Evolutionary conservation across 2,888 invertebrate species (phyloP).

Genomic region (Pollenia amentaria): DNA sequence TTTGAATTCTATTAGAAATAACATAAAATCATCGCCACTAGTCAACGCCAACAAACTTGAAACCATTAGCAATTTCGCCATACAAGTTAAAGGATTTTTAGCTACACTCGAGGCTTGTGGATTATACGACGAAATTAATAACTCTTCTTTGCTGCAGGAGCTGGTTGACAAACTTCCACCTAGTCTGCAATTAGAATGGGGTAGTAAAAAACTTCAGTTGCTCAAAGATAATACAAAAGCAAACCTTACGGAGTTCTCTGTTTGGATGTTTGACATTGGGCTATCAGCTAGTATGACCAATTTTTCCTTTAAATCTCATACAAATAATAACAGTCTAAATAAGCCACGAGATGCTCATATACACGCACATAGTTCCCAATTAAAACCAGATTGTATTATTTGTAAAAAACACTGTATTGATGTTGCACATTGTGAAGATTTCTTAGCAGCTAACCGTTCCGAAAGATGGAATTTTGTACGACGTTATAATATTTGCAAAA

Average conservation of each 20-base stretch:
- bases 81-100: conserved; percentile 48
- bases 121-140: conserved; percentile 49
- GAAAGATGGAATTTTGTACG: conserved; percentile 43
- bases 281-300: conserved; percentile 37
- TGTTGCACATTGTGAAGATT: conserved; percentile 34
- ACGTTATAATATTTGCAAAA: conserved; percentile 36
- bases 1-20: conserved; percentile 31
- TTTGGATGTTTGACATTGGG: conserved; percentile 44
- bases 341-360: conserved; percentile 16
- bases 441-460: conserved; percentile 22
- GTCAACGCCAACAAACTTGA: conserved; percentile 49
- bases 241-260: conserved; percentile 21
- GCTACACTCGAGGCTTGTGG: conserved; percentile 48
- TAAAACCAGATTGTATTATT: not conserved
- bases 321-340: not conserved
- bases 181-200: conserved; percentile 31
- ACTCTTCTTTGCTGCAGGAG: conserved; percentile 51
- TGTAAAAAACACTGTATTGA: conserved; percentile 13
- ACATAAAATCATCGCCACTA: conserved; percentile 38
- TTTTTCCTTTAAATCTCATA: not conserved
- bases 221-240: not conserved
- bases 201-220: conserved; percentile 9
- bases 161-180: conserved; percentile 42
- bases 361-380: not conserved
- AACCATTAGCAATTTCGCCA: conserved; percentile 47